Conservation (phyloP, 2,113 vertebrate genomes). For the Promerops cafer region DNA sequence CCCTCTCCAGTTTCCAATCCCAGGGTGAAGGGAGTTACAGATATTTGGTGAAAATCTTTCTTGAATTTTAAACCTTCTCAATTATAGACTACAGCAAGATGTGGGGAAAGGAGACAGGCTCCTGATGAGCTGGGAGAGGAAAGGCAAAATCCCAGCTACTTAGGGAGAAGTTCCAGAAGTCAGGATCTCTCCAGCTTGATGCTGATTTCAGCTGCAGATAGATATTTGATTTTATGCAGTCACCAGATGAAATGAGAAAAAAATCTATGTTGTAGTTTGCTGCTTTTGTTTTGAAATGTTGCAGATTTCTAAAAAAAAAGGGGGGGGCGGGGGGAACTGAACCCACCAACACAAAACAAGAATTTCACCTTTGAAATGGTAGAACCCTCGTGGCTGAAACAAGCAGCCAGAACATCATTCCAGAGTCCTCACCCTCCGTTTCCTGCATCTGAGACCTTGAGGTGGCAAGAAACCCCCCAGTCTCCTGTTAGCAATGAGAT, state of each 20-base stretch:
- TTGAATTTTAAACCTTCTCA: background rate
- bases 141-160: background rate
- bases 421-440: background rate
- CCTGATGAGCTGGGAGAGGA: background rate
- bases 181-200: background rate
- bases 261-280: background rate
- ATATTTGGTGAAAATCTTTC: background rate
- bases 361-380: background rate
- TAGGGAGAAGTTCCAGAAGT: background rate
- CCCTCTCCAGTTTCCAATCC: background rate
- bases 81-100: background rate
- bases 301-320: background rate
- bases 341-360: background rate
- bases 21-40: background rate
- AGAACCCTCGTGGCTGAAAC: background rate
- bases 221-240: background rate
- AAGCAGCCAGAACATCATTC: background rate
- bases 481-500: background rate
- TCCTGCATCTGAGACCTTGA: background rate
- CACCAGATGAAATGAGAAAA: background rate
- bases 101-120: background rate
- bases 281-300: background rate
- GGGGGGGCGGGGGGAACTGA: background rate
- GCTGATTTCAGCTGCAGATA: background rate
- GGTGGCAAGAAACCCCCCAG: background rate